Conservation (phyloP, 2,113 vertebrate species). For the Sarotherodon lohbergeri region DNA sequence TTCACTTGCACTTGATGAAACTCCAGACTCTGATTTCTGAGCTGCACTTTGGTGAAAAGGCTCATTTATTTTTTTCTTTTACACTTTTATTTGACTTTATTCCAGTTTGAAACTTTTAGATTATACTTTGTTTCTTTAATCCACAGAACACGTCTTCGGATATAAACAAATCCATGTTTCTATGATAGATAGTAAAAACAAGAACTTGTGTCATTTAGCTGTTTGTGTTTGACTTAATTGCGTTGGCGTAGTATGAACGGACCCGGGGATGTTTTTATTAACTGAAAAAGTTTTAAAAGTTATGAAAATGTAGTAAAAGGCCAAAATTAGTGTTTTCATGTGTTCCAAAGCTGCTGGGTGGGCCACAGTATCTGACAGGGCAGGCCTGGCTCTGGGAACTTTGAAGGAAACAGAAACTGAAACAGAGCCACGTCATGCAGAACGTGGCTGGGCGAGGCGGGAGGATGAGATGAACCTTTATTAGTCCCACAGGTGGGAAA, state of each 20-base stretch:
- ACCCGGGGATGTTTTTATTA: not conserved
- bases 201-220: not conserved
- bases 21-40: not conserved
- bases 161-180: not conserved
- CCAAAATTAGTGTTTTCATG: not conserved
- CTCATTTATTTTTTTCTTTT: not conserved
- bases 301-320: not conserved
- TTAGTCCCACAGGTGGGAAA: no score
- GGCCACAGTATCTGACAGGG: not conserved
- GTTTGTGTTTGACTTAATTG: not conserved
- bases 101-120: not conserved
- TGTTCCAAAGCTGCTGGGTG: not conserved
- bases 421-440: not conserved
- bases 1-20: not conserved
- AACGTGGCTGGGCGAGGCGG: not conserved
- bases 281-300: not conserved
- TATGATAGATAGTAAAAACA: not conserved
- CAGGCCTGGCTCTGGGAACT: not conserved
- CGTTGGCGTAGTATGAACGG: not conserved
- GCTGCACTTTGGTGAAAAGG: not conserved
- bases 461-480: no score
- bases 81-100: not conserved
- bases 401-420: not conserved
- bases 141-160: not conserved
- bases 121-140: not conserved